Evolutionary conservation across 2,113 vertebrate genomes (phyloP).

Genomic region (Channa maculata): DNA sequence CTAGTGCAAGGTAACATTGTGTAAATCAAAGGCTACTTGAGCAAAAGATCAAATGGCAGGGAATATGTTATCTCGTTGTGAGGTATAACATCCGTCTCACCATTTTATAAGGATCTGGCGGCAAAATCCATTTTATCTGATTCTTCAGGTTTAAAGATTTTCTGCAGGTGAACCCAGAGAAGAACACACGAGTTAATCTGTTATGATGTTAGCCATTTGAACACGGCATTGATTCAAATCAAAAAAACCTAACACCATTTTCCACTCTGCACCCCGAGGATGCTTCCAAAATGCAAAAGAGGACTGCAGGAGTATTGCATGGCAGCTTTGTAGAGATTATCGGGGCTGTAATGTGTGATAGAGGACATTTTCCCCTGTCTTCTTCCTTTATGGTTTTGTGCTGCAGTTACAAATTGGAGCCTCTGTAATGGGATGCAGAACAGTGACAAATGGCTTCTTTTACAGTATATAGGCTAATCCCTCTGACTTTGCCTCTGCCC

Average conservation of each 20-base stretch:
- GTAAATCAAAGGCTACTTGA: conserved; percentile 19
- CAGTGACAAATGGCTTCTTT: conserved; percentile 81
- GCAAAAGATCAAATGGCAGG: neutral
- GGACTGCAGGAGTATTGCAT: conserved; percentile 35
- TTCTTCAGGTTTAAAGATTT: conserved; percentile 25
- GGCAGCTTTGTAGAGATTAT: conserved; percentile 68
- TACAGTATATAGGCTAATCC: conserved; percentile 67
- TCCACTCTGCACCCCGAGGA: conserved; percentile 32
- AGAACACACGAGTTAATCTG: conserved; percentile 35
- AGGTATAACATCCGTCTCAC: neutral
- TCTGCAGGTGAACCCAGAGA: conserved; percentile 40
- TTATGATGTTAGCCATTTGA: conserved; percentile 38
- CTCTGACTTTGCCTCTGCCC: conserved; percentile 77
- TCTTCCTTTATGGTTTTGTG: conserved; percentile 52
- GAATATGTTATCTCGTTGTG: conserved; percentile 6
- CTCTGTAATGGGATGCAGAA: conserved; percentile 73
- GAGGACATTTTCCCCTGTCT: conserved; percentile 27
- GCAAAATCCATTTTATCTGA: conserved; percentile 20
- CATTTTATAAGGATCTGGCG: conserved; percentile 2
- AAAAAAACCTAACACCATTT: conserved; percentile 34
- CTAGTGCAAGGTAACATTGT: conserved; percentile 9
- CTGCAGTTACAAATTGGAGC: conserved; percentile 67
- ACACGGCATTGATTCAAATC: conserved; percentile 57
- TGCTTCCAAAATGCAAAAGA: conserved; percentile 48
- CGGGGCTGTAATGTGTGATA: conserved; percentile 53